Conservation (phyloP, 2,113 vertebrate species). For the Saguinus midas region DNA sequence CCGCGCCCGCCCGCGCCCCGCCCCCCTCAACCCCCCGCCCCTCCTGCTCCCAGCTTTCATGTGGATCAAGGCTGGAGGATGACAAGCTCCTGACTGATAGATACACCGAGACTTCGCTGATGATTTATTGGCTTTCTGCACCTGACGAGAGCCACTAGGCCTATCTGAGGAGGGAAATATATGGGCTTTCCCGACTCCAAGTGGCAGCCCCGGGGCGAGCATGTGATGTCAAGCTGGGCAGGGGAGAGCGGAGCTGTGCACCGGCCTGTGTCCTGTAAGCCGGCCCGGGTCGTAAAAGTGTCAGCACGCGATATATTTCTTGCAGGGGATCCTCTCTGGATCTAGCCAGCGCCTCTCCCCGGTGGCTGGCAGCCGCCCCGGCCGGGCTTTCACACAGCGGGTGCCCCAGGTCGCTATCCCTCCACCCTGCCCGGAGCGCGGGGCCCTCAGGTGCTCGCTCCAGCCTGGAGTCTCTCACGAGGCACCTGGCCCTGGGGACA, state of each 20-base stretch:
- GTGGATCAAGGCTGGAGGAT: constrained; percentile 86
- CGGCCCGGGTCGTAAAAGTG: constrained; percentile 86
- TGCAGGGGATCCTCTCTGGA: constrained; percentile 81
- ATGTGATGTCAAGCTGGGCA: constrained; percentile 77
- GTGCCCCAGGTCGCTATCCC: neutral
- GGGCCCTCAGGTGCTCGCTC: no score
- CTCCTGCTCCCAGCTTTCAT: constrained; percentile 81
- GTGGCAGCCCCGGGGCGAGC: constrained; percentile 80
- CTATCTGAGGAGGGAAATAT: constrained; percentile 83
- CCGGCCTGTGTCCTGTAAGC: constrained; percentile 84
- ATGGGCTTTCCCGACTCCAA: constrained; percentile 84
- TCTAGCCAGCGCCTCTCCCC: constrained; percentile 76
- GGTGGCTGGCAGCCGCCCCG: neutral
- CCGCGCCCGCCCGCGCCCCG: constrained; percentile 6
- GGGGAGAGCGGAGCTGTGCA: constrained; percentile 79
- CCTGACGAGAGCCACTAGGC: constrained; percentile 86
- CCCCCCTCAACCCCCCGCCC: constrained; percentile 31
- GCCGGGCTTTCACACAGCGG: neutral
- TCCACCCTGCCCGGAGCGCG: fast-evolving
- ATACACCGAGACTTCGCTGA: constrained; percentile 81
- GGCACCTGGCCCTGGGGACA: no score
- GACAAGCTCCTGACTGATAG: constrained; percentile 85
- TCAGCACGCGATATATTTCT: constrained; percentile 86
- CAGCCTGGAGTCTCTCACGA: neutral
- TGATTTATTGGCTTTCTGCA: constrained; percentile 89